phyloP scores from a whole-genome alignment of 2,113 vertebrate genomes.

The Ophiodon elongatus region DNA sequence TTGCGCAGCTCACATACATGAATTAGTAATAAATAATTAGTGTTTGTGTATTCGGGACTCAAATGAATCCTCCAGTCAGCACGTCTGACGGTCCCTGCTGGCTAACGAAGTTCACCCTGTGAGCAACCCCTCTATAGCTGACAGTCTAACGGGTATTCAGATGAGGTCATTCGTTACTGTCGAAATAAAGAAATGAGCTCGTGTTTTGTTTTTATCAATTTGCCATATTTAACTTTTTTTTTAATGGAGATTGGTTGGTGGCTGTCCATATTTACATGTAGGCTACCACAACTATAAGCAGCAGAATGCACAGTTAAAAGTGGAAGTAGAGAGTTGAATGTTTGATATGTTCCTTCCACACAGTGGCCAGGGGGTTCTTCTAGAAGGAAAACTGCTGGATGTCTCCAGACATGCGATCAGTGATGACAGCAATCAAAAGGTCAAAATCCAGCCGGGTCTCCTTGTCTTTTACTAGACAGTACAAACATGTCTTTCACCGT shows the following conservation, averaged over 20 bases:
- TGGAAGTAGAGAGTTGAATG: background rate
- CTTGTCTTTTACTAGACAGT: background rate
- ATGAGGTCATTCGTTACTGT: no score
- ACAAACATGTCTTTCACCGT: background rate
- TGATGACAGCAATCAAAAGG: slow-evolving; percentile 85
- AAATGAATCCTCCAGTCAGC: background rate
- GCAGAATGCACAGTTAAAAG: background rate
- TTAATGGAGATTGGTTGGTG: background rate
- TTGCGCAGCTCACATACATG: background rate
- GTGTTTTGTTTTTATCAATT: background rate
- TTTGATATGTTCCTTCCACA: background rate
- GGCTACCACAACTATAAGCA: background rate
- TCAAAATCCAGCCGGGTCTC: slow-evolving; percentile 39
- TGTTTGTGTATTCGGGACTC: background rate
- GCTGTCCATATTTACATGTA: no score
- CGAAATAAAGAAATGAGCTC: background rate
- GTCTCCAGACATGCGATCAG: slow-evolving; percentile 87
- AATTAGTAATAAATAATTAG: background rate
- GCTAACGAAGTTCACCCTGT: no score
- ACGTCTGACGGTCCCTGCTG: no score
- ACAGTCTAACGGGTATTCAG: background rate
- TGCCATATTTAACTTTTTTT: background rate
- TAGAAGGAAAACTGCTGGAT: slow-evolving; percentile 88
- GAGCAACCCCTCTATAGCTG: no score
- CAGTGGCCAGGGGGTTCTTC: slow-evolving; percentile 86